These are phyloP conservation scores for Cyanoramphus novaezelandiae DNA, from an alignment of 2,113 vertebrate genomes.

Conservation along the genomic window DNA sequence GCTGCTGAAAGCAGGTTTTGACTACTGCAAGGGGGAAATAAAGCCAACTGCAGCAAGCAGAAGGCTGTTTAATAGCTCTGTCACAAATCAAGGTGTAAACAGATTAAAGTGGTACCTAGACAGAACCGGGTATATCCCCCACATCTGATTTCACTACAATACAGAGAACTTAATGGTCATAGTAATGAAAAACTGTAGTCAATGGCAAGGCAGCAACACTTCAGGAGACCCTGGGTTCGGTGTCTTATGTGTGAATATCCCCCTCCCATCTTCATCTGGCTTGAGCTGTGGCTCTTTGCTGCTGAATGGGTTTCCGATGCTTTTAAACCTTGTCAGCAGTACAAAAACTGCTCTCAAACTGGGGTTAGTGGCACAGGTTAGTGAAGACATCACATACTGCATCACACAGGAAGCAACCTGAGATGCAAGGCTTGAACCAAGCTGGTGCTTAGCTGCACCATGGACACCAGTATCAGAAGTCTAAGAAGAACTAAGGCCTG, in stretches of 20 bases:
- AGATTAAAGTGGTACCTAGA: not conserved
- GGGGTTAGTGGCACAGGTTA: rapidly evolving
- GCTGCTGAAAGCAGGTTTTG: not conserved
- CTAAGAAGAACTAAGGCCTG: not conserved
- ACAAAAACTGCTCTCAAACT: not conserved
- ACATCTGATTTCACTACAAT: not conserved
- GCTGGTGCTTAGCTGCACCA: not conserved
- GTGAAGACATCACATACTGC: rapidly evolving
- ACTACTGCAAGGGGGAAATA: not conserved
- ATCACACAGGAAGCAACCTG: not conserved
- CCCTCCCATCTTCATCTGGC: rapidly evolving
- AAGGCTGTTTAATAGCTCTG: not conserved
- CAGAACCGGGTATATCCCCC: not conserved
- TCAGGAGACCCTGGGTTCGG: not conserved
- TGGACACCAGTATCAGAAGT: rapidly evolving
- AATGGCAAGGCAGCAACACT: not conserved
- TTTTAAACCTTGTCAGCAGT: not conserved
- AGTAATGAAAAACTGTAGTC: not conserved
- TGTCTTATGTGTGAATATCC: not conserved
- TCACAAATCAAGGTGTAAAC: not conserved
- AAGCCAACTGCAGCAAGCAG: not conserved
- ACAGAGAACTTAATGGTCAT: too few relatives aligned
- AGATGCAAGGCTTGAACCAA: not conserved
- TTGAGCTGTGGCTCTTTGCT: not conserved
- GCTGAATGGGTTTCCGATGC: not conserved